Percentiles rank a stretch among this genome's conserved stretches.
These are phyloP conservation scores for Pararge aegeria DNA, from an alignment of 1,140 invertebrate species.

Conservation along the genomic window DNA sequence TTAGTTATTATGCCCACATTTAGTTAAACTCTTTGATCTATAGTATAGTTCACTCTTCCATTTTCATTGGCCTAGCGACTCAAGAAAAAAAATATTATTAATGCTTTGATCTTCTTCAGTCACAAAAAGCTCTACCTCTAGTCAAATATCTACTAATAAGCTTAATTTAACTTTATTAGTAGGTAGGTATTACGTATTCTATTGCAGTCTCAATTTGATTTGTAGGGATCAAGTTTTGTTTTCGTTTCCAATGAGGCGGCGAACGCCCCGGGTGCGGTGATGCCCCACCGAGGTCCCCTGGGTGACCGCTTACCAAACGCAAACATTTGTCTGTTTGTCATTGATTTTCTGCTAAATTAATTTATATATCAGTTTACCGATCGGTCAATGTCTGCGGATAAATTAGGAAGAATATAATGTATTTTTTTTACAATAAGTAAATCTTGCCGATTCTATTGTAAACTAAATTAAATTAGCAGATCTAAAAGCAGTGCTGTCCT, in stretches of 20 bases:
- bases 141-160: neutral
- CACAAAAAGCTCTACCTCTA: too few species aligned
- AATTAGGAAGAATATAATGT: neutral
- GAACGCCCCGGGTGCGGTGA: slow-evolving; percentile 37
- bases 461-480: too few species aligned
- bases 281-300: slow-evolving; percentile 31
- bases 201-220: slow-evolving; percentile 48
- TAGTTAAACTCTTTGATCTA: too few species aligned
- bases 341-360: slow-evolving; percentile 73
- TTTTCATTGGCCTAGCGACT: too few species aligned
- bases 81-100: too few species aligned
- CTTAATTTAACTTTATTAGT: neutral
- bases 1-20: too few species aligned
- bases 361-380: slow-evolving; percentile 60
- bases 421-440: too few species aligned
- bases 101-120: too few species aligned
- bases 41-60: too few species aligned
- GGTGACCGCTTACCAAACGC: slow-evolving; percentile 56
- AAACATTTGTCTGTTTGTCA: slow-evolving; percentile 61
- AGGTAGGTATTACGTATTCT: slow-evolving; percentile 23
- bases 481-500: too few species aligned
- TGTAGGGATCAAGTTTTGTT: slow-evolving; percentile 63
- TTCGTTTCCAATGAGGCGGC: slow-evolving; percentile 57
- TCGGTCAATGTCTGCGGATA: neutral
- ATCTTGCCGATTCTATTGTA: too few species aligned